Evolutionary conservation across 1,140 invertebrate genomes (phyloP), one percentile per base, ranked within the genome.

Genomic region (Penaeus chinensis): DNA sequence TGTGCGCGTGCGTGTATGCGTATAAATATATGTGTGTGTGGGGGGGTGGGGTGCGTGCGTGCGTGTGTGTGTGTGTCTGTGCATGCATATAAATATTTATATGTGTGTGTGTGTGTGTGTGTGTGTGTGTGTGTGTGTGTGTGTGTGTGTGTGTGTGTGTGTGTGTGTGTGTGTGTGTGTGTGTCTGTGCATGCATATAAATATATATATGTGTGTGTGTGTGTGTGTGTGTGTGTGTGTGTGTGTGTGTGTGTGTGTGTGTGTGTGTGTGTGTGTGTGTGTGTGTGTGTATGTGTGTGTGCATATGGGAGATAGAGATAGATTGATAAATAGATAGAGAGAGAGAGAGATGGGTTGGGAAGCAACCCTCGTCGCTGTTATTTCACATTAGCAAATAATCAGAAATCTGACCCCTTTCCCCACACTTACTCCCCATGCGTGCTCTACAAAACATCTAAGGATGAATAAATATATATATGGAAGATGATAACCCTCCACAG

Each of bases 161-260:
- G 4, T 8, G 4, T 8, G 4, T 8, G 4, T 8, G 7, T 3
- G 20, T 74, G n/a, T 74, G 1, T 77, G 82, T 32, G 22, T 76
- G 69, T 84, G 37, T 27, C n/a, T n/a, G n/a, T n/a, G n/a, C n/a
- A n/a, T n/a, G n/a, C n/a, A n/a, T 54, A 60, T 24, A 80, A 10
- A 47, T 60, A 80, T 80, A 80, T 18, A 47, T 60, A 22, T n/a
- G 32, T 62, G 10, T 69, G 27, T 69, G 27, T 69, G 10, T 69
- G 27, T 7, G 27, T 7, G 27, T 69, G 27, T 69, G 8, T 69
- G 27, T 69, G n/a, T 24, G n/a, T 74, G n/a, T 74, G 69, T 11
- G n/a, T 74, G 69, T 74, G 69, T 74, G 69, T 74, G 69, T n/a
- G 69, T 74, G 69, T 74, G 13, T 74, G 69, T 74, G 69, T 74